These are phyloP conservation scores for Nibea coibor DNA, from an alignment of 2,113 vertebrate species.

Conservation along the genomic window DNA sequence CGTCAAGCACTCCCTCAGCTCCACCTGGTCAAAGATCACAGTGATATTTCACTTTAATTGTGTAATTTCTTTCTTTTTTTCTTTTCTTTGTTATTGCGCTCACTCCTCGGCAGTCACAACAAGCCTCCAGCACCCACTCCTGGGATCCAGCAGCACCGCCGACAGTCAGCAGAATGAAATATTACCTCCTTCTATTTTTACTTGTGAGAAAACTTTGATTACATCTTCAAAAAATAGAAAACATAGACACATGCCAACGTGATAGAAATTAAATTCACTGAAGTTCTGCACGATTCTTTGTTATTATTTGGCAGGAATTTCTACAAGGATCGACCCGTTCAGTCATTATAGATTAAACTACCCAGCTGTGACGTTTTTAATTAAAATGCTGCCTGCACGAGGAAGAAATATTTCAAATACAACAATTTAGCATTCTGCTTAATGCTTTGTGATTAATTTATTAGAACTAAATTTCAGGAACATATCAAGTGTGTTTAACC, in stretches of 20 bases:
- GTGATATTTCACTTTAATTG: slow-evolving; percentile 61
- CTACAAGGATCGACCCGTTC: neutral
- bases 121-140: slow-evolving; percentile 8
- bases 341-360: neutral
- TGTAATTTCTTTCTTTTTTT: neutral
- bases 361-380: neutral
- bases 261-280: neutral
- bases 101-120: slow-evolving; percentile 4
- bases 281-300: too few relatives aligned
- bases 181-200: neutral
- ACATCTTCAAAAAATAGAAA: neutral
- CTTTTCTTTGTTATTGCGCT: slow-evolving; percentile 6
- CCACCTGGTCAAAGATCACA: slow-evolving; percentile 43
- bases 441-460: neutral
- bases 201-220: neutral
- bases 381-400: neutral
- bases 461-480: too few relatives aligned
- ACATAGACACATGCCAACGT: accelerated
- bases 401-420: neutral
- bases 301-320: too few relatives aligned
- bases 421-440: neutral
- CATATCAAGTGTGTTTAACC: too few relatives aligned
- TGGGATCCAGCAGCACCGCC: slow-evolving; percentile 10
- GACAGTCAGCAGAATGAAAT: neutral
- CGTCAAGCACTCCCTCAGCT: slow-evolving; percentile 33